Evolutionary conservation across 1,140 invertebrate species (phyloP).

Genomic region (Nasonia giraulti): DNA sequence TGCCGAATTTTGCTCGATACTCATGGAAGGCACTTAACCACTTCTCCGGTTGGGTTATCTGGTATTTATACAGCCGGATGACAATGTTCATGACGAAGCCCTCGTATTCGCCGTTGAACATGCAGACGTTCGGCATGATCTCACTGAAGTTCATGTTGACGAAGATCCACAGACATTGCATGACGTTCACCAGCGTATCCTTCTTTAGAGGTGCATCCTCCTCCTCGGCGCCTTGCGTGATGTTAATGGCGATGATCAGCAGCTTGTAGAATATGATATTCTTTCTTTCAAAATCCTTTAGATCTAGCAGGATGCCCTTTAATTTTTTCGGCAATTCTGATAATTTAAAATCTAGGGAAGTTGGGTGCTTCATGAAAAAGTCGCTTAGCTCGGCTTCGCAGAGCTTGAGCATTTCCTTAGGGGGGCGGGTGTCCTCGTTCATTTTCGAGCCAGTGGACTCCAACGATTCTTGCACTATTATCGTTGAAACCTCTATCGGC

Average conservation of each 20-base stretch:
- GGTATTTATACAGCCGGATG: constrained; percentile 16
- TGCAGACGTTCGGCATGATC: constrained; percentile 9
- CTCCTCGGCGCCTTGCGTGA: constrained; percentile 8
- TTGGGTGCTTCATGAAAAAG: constrained; percentile 45
- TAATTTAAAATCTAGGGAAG: constrained; percentile 9
- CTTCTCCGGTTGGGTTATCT: not conserved
- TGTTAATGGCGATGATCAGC: constrained; percentile 40
- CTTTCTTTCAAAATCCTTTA: constrained; percentile 30
- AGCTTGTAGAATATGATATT: constrained; percentile 52
- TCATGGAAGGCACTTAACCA: constrained; percentile 38
- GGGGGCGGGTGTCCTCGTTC: not conserved
- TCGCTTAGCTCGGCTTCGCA: constrained; percentile 43
- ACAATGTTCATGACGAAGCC: constrained; percentile 35
- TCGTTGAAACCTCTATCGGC: constrained; percentile 23
- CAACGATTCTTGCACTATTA: not conserved
- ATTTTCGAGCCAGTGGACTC: constrained; percentile 40
- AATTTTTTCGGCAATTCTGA: constrained; percentile 36
- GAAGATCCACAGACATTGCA: constrained; percentile 51
- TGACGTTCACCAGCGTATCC: constrained; percentile 35
- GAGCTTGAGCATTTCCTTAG: constrained; percentile 5
- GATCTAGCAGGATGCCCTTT: constrained; percentile 34
- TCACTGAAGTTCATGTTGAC: constrained; percentile 40
- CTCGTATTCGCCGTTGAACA: constrained; percentile 10
- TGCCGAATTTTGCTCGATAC: not conserved
- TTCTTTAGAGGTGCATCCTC: not conserved